Conservation (phyloP, 2,113 vertebrate species). For the Oreochromis aureus region DNA sequence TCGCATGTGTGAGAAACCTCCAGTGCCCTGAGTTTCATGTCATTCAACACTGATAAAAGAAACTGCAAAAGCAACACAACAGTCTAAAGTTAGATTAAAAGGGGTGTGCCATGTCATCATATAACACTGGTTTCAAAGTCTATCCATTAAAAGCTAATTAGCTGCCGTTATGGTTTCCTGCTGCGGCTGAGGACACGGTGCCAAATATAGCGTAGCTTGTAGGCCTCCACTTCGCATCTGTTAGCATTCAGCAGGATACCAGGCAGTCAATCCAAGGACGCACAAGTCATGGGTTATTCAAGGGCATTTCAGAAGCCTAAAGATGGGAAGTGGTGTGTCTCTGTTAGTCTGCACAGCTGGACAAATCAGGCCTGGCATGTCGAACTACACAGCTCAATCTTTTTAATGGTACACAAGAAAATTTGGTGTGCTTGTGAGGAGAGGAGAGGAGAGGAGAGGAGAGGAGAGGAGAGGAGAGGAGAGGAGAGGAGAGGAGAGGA, state of each 20-base stretch:
- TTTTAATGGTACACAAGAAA: background rate
- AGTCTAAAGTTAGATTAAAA: background rate
- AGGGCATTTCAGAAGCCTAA: slow-evolving; percentile 27
- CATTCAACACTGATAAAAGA: background rate
- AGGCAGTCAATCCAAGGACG: slow-evolving; percentile 50
- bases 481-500: background rate
- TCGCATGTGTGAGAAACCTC: background rate
- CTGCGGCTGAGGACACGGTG: slow-evolving; percentile 24
- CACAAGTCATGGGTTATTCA: slow-evolving; percentile 42
- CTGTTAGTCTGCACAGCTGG: slow-evolving; percentile 38
- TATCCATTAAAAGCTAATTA: slow-evolving; percentile 54
- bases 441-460: background rate
- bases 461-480: background rate
- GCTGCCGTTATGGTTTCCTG: slow-evolving; percentile 23
- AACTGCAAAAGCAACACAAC: background rate
- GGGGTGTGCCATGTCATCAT: background rate
- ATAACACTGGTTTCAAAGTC: background rate
- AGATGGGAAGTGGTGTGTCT: slow-evolving; percentile 10
- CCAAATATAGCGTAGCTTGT: slow-evolving; percentile 50
- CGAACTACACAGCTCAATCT: background rate
- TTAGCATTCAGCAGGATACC: slow-evolving; percentile 39
- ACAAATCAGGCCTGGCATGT: slow-evolving; percentile 46
- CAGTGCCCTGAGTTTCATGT: background rate
- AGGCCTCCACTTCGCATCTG: slow-evolving; percentile 14
- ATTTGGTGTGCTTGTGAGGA: background rate